These are phyloP conservation scores for Theonella swinhoei DNA, from an alignment of 37 sponge, comb jelly and placozoan genomes.

Conservation along the genomic window DNA sequence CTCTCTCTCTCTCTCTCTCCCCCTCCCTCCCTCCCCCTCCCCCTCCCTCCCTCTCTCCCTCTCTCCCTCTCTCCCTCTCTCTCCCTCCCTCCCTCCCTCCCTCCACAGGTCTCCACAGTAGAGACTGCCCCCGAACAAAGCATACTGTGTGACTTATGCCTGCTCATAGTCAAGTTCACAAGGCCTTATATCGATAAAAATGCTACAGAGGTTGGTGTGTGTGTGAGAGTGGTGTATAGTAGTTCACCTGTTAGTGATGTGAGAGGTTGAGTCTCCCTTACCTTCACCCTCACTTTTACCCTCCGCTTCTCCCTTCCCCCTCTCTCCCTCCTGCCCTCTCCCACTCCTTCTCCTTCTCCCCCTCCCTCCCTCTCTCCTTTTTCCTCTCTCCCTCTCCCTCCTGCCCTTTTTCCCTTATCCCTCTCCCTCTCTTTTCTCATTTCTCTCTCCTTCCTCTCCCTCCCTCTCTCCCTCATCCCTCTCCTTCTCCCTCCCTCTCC, in stretches of 20 bases:
- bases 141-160: not conserved
- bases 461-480: constrained; percentile 13
- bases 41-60: too few relatives aligned
- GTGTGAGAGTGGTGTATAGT: not conserved
- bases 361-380: too few relatives aligned
- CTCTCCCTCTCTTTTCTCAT: not conserved
- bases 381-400: constrained; percentile 9
- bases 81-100: too few relatives aligned
- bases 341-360: constrained; percentile 62
- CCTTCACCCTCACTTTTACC: not conserved
- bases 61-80: too few relatives aligned
- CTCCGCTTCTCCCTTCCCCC: constrained; percentile 25
- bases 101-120: too few relatives aligned
- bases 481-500: not conserved
- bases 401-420: not conserved
- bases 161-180: not conserved
- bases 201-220: not conserved
- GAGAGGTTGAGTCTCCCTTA: too few relatives aligned
- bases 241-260: too few relatives aligned
- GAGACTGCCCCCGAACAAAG: not conserved
- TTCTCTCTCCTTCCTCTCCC: not conserved
- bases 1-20: too few relatives aligned
- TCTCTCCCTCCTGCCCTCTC: constrained; percentile 60
- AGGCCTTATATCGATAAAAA: not conserved
- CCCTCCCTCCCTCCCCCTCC: not conserved